These are phyloP conservation scores for Agrochola litura DNA, from an alignment of 2,888 invertebrate genomes.

Conservation along the genomic window DNA sequence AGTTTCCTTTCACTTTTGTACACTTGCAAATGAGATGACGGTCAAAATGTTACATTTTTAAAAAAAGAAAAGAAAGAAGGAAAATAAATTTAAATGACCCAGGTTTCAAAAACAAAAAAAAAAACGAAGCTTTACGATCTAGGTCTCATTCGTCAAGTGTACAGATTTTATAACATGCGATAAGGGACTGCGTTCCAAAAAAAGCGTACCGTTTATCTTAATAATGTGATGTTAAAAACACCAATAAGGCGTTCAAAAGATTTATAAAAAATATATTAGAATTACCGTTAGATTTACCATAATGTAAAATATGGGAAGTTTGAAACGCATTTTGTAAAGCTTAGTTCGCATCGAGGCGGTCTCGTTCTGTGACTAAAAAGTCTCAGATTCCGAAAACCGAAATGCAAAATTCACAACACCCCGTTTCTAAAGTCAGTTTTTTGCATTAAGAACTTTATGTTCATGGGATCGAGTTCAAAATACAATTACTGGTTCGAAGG, in stretches of 20 bases:
- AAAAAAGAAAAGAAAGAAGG: no score
- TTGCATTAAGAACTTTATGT: not conserved
- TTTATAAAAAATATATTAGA: constrained; percentile 30
- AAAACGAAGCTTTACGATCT: no score
- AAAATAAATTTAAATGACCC: no score
- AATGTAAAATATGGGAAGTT: constrained; percentile 11
- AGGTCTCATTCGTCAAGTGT: no score
- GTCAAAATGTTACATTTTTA: no score
- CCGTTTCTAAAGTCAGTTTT: not conserved
- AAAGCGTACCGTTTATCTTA: not conserved
- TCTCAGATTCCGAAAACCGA: not conserved
- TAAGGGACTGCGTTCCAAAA: not conserved
- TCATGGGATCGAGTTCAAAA: not conserved
- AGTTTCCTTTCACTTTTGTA: not conserved
- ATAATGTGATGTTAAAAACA: constrained; percentile 43
- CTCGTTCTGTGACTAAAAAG: constrained; percentile 11
- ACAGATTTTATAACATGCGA: no score
- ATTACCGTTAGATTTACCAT: constrained; percentile 33
- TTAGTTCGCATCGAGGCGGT: constrained; percentile 4
- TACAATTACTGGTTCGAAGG: not conserved
- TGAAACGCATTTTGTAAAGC: constrained; percentile 21
- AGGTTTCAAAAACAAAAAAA: no score
- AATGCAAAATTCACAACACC: not conserved
- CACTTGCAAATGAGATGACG: not conserved
- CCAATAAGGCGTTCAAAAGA: constrained; percentile 55